Evolutionary conservation across 1,140 invertebrate species (phyloP).

Genomic region (Drosophila grimshawi): DNA sequence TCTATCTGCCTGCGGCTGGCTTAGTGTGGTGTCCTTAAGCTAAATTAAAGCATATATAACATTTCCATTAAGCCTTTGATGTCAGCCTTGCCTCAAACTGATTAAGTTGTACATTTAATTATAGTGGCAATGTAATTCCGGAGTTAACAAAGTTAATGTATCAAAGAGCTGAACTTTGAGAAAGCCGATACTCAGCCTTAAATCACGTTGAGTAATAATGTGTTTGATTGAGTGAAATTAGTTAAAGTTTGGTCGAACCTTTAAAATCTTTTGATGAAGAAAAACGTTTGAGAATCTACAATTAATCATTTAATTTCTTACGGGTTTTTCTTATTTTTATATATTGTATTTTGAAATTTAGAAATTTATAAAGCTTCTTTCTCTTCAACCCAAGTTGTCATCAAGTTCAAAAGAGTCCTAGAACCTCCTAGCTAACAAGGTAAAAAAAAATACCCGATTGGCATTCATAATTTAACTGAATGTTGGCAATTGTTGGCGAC

Average conservation of each 20-base stretch:
- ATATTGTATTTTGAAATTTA: no score
- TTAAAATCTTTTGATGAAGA: neutral
- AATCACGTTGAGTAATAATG: slow-evolving; percentile 21
- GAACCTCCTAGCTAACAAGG: neutral
- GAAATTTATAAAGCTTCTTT: no score
- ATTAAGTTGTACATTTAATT: slow-evolving; percentile 65
- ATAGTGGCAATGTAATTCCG: slow-evolving; percentile 4
- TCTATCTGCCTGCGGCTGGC: slow-evolving; percentile 27
- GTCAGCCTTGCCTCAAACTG: slow-evolving; percentile 33
- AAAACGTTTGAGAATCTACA: no score
- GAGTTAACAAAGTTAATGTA: slow-evolving; percentile 12
- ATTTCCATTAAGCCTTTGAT: slow-evolving; percentile 77
- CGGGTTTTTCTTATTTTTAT: no score
- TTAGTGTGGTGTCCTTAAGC: slow-evolving; percentile 46
- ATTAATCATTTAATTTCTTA: no score
- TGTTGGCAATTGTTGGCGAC: slow-evolving; percentile 6
- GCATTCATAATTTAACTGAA: slow-evolving; percentile 54
- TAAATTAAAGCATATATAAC: slow-evolving; percentile 66
- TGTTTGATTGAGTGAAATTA: slow-evolving; percentile 6
- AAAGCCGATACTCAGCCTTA: slow-evolving; percentile 3
- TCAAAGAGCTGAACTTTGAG: neutral
- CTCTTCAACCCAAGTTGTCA: no score
- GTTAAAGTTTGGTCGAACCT: neutral
- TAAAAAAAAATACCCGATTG: slow-evolving; percentile 23
- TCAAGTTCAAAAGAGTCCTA: no score